phyloP scores from a whole-genome alignment of 1,140 invertebrate genomes.

The Melipona quadrifasciata region DNA sequence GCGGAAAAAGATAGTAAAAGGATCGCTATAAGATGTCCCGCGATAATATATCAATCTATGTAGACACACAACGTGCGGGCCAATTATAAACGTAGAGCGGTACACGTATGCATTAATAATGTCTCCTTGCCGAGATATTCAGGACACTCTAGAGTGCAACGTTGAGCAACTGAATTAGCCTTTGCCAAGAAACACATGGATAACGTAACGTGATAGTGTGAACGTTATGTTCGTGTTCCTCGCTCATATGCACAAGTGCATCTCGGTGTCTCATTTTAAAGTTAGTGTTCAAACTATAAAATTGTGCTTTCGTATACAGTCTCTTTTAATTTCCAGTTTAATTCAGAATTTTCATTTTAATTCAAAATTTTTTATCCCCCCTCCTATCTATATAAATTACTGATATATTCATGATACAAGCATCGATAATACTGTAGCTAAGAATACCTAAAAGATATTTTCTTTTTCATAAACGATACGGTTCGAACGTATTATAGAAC shows the following conservation, averaged over 20 bases:
- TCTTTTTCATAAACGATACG: neutral
- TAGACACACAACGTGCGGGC: constrained; percentile 79
- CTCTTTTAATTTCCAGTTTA: neutral
- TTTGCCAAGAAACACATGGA: constrained; percentile 73
- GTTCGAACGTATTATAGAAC: neutral
- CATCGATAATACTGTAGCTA: neutral
- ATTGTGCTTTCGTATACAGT: neutral
- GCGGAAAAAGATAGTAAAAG: constrained; percentile 21
- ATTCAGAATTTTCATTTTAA: neutral
- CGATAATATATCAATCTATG: constrained; percentile 63
- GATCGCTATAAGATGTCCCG: constrained; percentile 30
- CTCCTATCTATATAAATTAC: neutral
- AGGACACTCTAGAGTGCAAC: constrained; percentile 70
- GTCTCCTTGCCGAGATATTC: constrained; percentile 77
- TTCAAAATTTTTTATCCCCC: neutral
- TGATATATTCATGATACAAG: neutral
- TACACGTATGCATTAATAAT: constrained; percentile 77
- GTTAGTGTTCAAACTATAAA: neutral
- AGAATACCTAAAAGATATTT: neutral
- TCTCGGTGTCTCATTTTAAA: constrained; percentile 66
- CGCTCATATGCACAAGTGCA: constrained; percentile 62
- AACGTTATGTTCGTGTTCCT: constrained; percentile 28
- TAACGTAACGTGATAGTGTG: constrained; percentile 49
- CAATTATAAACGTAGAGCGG: constrained; percentile 75
- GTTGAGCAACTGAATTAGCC: constrained; percentile 71